Evolutionary conservation across 1,140 invertebrate species (phyloP).

Genomic region (Pachyrhynchus sulphureomaculatus): DNA sequence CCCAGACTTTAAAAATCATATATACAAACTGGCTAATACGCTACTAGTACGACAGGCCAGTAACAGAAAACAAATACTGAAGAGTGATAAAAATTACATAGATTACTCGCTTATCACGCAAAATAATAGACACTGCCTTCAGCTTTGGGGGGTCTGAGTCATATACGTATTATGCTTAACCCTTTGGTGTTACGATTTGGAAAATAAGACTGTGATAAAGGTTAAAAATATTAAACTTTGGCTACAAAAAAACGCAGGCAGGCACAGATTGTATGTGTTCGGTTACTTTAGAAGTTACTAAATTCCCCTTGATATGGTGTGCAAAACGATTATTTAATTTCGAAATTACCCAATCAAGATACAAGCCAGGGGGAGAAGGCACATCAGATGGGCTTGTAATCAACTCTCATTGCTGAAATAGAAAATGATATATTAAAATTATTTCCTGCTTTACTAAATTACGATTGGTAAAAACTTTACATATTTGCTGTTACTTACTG

Average conservation of each 20-base stretch:
- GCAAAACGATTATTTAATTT: neutral
- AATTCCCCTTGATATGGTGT: conserved; percentile 1
- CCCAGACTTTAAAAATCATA: too few relatives aligned
- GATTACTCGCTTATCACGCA: too few relatives aligned
- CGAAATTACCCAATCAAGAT: neutral
- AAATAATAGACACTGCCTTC: too few relatives aligned
- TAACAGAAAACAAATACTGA: too few relatives aligned
- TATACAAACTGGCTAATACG: too few relatives aligned
- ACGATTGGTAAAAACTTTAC: neutral
- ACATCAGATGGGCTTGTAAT: conserved; percentile 10
- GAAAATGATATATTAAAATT: too few relatives aligned
- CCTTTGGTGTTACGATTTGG: neutral
- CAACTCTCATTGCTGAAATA: too few relatives aligned
- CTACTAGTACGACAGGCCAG: too few relatives aligned
- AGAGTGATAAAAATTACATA: too few relatives aligned
- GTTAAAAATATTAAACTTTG: neutral
- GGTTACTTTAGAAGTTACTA: conserved; percentile 7
- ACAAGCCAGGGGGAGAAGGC: conserved; percentile 11
- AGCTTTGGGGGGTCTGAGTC: too few relatives aligned
- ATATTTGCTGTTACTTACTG: too few relatives aligned
- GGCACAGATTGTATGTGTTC: conserved; percentile 14
- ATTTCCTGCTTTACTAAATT: neutral
- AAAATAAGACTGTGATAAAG: neutral
- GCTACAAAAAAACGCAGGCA: conserved; percentile 4
- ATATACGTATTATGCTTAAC: too few relatives aligned